These are phyloP conservation scores for Poecilia latipinna DNA, from an alignment of 2,113 vertebrate species.

Conservation along the genomic window DNA sequence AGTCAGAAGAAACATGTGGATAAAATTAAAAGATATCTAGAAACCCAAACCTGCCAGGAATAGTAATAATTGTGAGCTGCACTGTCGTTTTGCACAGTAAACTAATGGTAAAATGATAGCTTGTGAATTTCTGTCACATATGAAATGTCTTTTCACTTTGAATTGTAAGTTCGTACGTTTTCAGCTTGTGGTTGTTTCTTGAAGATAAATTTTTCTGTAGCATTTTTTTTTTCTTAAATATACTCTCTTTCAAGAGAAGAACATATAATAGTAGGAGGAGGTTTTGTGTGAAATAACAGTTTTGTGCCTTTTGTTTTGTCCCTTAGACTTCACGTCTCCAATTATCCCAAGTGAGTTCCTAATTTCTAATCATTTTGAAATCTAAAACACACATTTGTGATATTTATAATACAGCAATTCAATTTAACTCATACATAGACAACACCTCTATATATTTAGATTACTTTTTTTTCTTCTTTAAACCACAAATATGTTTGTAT, in stretches of 20 bases:
- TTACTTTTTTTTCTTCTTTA: too few relatives aligned
- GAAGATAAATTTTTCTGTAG: too few relatives aligned
- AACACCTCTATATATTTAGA: too few relatives aligned
- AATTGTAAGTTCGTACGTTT: too few relatives aligned
- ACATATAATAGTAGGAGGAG: too few relatives aligned
- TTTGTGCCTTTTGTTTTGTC: neutral
- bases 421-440: neutral
- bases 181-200: too few relatives aligned
- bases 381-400: neutral
- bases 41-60: neutral
- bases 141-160: too few relatives aligned
- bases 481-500: too few relatives aligned
- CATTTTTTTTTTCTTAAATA: too few relatives aligned
- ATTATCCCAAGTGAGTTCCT: neutral
- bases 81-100: neutral
- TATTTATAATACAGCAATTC: neutral
- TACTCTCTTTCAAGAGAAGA: too few relatives aligned
- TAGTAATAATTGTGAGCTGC: neutral
- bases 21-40: neutral
- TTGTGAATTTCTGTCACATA: too few relatives aligned
- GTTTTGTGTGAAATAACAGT: neutral
- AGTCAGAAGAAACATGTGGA: neutral
- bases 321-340: neutral
- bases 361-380: neutral
- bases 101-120: neutral